phyloP scores from a whole-genome alignment of 2,113 vertebrate species.

The Colossoma macropomum region DNA sequence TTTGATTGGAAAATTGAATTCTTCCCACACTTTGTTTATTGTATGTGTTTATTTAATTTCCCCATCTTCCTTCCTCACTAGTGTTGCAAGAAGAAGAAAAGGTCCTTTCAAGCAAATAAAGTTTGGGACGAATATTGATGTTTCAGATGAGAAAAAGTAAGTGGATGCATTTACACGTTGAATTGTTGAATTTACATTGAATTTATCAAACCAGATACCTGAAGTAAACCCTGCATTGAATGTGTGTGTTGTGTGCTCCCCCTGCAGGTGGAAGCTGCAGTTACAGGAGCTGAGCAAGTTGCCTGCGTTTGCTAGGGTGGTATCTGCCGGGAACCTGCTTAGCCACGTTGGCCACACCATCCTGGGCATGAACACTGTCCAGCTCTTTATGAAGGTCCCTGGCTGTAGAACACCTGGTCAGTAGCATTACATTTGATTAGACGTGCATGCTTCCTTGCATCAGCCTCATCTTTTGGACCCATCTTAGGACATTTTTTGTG shows the following conservation, averaged over 20 bases:
- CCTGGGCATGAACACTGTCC: slow-evolving; percentile 98
- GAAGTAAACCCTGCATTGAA: background rate
- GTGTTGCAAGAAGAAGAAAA: slow-evolving; percentile 86
- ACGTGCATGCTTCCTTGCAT: background rate
- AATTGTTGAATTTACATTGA: background rate
- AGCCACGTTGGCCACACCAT: slow-evolving; percentile 97
- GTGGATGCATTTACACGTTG: slow-evolving; percentile 51
- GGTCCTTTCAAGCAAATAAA: slow-evolving; percentile 95
- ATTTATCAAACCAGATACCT: background rate
- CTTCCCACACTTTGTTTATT: background rate
- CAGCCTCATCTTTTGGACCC: background rate
- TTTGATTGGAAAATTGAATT: background rate
- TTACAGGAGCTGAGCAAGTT: slow-evolving; percentile 95
- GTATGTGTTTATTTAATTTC: background rate
- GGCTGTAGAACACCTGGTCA: slow-evolving; percentile 93
- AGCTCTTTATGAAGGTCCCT: slow-evolving; percentile 99
- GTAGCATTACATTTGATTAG: background rate
- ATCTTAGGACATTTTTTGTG: background rate
- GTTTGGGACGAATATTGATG: slow-evolving; percentile 97
- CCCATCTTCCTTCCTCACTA: slow-evolving; percentile 56
- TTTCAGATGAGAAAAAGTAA: slow-evolving; percentile 98
- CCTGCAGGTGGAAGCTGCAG: slow-evolving; percentile 94
- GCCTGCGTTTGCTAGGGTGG: slow-evolving; percentile 93
- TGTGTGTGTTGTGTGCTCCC: background rate
- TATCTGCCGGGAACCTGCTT: slow-evolving; percentile 95